These are phyloP conservation scores for Folsomia candida DNA, from an alignment of 2,888 invertebrate species.

Conservation along the genomic window DNA sequence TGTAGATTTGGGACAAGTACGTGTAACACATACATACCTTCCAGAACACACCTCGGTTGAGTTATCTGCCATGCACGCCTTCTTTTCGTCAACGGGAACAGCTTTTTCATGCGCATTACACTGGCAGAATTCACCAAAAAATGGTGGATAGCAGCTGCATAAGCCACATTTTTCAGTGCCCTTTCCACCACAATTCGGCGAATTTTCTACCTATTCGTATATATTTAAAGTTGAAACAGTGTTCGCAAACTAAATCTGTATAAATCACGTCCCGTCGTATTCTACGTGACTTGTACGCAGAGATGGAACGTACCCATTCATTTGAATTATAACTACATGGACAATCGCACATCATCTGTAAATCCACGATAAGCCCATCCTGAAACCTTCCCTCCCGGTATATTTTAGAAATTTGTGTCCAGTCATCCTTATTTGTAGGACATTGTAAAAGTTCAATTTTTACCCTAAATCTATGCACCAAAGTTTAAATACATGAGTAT, in stretches of 20 bases:
- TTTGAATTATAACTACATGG: constrained; percentile 54
- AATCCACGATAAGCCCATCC: constrained; percentile 56
- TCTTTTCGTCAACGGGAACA: constrained; percentile 12
- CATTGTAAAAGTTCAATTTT: constrained; percentile 34
- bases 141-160: constrained; percentile 55
- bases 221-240: not conserved
- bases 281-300: too few species aligned
- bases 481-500: not conserved
- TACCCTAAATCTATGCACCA: constrained; percentile 24
- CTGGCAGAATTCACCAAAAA: constrained; percentile 54
- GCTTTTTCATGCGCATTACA: constrained; percentile 41
- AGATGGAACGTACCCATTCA: too few species aligned
- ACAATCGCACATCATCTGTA: constrained; percentile 60
- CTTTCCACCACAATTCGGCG: constrained; percentile 17
- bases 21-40: constrained; percentile 23
- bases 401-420: constrained; percentile 52
- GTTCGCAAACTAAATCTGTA: not conserved
- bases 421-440: constrained; percentile 24
- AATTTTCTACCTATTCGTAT: constrained; percentile 23
- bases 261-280: too few species aligned
- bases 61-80: constrained; percentile 19
- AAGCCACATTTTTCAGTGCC: constrained; percentile 33
- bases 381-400: constrained; percentile 58
- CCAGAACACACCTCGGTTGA: constrained; percentile 39
- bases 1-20: not conserved